phyloP scores from a whole-genome alignment of 2,113 vertebrate species.

The Gavialis gangeticus region DNA sequence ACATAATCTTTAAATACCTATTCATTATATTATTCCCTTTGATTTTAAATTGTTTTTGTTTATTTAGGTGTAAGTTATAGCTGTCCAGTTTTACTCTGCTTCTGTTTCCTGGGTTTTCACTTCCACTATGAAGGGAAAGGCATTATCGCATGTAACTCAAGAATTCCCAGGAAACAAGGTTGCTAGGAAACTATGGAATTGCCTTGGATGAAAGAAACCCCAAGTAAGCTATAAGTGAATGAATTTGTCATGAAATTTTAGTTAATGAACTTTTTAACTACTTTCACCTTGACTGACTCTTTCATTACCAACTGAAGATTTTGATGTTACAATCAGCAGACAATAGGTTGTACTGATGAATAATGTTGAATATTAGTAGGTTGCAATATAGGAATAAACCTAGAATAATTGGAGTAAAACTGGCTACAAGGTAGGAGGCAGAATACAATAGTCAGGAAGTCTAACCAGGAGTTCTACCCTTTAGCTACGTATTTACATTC shows the following conservation, averaged over 20 bases:
- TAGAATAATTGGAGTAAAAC: no score
- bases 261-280: conserved; percentile 12
- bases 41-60: background rate
- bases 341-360: background rate
- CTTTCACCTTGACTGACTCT: conserved; percentile 23
- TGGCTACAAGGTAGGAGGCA: background rate
- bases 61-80: background rate
- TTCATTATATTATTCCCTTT: background rate
- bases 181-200: conserved; percentile 61
- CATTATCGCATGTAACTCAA: conserved; percentile 4
- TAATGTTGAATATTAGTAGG: background rate
- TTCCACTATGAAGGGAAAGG: background rate
- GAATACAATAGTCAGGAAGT: background rate
- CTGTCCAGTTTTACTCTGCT: background rate
- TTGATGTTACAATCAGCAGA: background rate
- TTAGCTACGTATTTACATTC: background rate
- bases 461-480: background rate
- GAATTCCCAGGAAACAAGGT: conserved; percentile 51
- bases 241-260: conserved; percentile 53
- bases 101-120: background rate
- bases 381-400: no score
- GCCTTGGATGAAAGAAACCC: conserved; percentile 47
- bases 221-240: conserved; percentile 37
- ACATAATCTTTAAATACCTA: no score
- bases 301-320: conserved; percentile 30